A percentile compares a stretch with the other conserved stretches of the same genome.
Conservation (phyloP, 2,113 vertebrate species). For the Salvator merianae region DNA sequence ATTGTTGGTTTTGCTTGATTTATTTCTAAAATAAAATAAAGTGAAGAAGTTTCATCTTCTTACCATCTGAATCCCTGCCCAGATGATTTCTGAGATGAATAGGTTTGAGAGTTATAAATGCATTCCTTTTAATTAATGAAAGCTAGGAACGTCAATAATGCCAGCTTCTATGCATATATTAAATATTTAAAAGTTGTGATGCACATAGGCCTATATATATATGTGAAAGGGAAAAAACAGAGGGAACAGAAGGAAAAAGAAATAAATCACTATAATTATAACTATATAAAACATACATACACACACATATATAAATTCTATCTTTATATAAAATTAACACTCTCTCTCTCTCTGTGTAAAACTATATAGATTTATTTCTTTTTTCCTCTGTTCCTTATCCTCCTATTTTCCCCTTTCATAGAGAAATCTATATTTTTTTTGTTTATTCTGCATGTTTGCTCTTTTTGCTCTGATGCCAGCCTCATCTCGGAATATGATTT, state of each 20-base stretch:
- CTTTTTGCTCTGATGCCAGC: background rate
- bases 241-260: no score
- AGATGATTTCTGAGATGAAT: background rate
- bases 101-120: background rate
- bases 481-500: background rate
- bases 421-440: background rate
- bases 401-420: background rate
- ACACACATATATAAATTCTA: no score
- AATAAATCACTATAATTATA: no score
- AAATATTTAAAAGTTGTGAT: background rate
- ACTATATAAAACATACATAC: no score
- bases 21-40: no score
- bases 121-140: background rate
- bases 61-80: background rate
- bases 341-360: no score
- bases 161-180: background rate
- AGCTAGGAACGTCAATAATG: background rate
- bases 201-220: background rate
- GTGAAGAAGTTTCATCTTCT: background rate
- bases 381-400: background rate
- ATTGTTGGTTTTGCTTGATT: no score
- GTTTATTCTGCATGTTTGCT: background rate
- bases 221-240: no score
- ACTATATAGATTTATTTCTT: background rate
- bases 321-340: no score